Evolutionary conservation across 2,113 vertebrate species (phyloP), one percentile per base, ranked within the genome.

Genomic region (Triplophysa tibetana): DNA sequence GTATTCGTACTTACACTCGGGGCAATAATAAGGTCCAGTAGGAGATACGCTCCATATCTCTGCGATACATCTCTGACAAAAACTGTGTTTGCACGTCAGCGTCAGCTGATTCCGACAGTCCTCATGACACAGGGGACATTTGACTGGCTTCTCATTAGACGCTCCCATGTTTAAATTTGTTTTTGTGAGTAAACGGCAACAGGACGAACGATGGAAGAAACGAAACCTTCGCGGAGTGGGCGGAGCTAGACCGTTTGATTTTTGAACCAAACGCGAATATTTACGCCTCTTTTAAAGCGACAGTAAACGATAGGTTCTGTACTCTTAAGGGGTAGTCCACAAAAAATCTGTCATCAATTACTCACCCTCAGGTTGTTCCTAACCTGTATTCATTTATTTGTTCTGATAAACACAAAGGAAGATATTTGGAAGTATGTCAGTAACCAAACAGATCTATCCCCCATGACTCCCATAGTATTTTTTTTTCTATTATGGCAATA

Each of bases 11-110:
- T 82, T 85, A 77, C 88, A 93, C 75, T 91, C 78, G 0, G 92
- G 93, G 56, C 93, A 94, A 9, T 84, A 83, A 85, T 87, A 92
- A 2, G 93, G 91, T 60, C 91, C 93, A 23, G 26, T 41, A 0
- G 81, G 85, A 1, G 61, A 16, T 0, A 77, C 1, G 26, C 91
- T 93, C 91, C 92, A 94, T 17, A 93, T 41, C 75, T 93, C 93
- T 8, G 85, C 85, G 26, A 93, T 88, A 16, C 93, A 94, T 2
- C 82, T 73, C 6, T 64, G 81, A 68, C 93, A 94, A 86, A 92
- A 94, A 0, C 80, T n/a, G 81, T 94, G 93, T 2, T 86, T 78
- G 16, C 92, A 94, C 7, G 73, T 88, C 9, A 94, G 84, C 2
- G 58, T 84, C 45, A 89, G 84, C 2, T 84, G 86, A 0, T 89